These are phyloP conservation scores for Drosophila basisetae DNA, from an alignment of 2,888 invertebrate genomes.

Conservation along the genomic window DNA sequence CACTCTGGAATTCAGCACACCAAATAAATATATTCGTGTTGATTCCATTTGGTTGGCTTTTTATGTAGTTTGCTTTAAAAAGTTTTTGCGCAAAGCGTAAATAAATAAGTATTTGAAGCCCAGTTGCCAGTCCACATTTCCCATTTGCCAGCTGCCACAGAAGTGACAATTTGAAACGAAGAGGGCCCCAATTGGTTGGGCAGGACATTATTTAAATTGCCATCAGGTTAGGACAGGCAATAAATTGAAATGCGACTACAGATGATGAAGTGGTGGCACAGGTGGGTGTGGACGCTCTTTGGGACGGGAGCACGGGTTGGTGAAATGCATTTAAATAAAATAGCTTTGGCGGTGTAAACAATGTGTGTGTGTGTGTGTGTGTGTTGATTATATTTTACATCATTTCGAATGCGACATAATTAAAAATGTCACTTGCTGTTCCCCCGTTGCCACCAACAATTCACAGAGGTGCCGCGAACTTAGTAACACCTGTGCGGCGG, in stretches of 20 bases:
- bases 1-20: neutral
- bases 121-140: neutral
- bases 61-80: conserved; percentile 17
- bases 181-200: neutral
- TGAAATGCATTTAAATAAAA: conserved; percentile 63
- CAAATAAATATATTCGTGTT: conserved; percentile 5
- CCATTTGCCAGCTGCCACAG: conserved; percentile 9
- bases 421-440: conserved; percentile 65
- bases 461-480: conserved; percentile 14
- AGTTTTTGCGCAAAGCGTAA: conserved; percentile 12
- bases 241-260: conserved; percentile 58
- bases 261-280: conserved; percentile 29
- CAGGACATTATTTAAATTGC: conserved; percentile 71
- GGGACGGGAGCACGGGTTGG: neutral
- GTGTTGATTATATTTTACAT: conserved; percentile 28
- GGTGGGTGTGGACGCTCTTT: neutral
- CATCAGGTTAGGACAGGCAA: conserved; percentile 71
- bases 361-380: conserved; percentile 2
- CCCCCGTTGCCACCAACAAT: neutral
- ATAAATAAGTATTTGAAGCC: conserved; percentile 44
- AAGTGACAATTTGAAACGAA: conserved; percentile 39
- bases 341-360: conserved; percentile 49
- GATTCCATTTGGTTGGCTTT: conserved; percentile 2
- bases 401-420: conserved; percentile 65
- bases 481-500: conserved; percentile 55